phyloP scores from a whole-genome alignment of 2,888 invertebrate genomes.

The Eupithecia inturbata region DNA sequence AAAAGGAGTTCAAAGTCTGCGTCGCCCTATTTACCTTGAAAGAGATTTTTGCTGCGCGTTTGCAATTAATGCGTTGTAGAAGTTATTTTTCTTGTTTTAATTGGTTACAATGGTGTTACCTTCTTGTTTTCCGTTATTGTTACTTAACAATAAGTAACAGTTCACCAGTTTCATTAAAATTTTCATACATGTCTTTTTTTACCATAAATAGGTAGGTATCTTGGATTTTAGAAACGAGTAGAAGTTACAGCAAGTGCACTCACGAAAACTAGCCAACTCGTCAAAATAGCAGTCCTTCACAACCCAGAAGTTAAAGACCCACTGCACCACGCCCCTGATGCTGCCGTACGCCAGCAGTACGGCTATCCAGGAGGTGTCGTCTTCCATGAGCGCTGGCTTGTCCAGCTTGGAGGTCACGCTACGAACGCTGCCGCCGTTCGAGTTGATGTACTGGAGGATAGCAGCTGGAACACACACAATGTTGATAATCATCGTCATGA shows the following conservation, averaged over 20 bases:
- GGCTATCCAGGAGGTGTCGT: slow-evolving; percentile 73
- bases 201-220: too few relatives aligned
- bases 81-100: too few relatives aligned
- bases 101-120: too few relatives aligned
- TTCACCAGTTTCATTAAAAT: too few relatives aligned
- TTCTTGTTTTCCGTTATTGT: too few relatives aligned
- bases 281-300: slow-evolving; percentile 70
- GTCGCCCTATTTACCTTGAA: too few relatives aligned
- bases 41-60: too few relatives aligned
- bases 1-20: too few relatives aligned
- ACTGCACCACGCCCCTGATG: slow-evolving; percentile 67
- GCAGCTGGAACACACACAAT: slow-evolving; percentile 41
- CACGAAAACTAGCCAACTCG: slow-evolving; percentile 60
- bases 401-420: slow-evolving; percentile 47
- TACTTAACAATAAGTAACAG: too few relatives aligned
- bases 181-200: too few relatives aligned
- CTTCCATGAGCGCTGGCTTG: slow-evolving; percentile 17
- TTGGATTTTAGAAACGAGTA: too few relatives aligned
- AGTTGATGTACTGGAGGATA: slow-evolving; percentile 55
- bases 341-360: slow-evolving; percentile 67
- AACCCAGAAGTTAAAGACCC: slow-evolving; percentile 75
- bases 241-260: slow-evolving; percentile 24
- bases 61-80: too few relatives aligned
- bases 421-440: slow-evolving; percentile 37
- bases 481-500: background rate